A percentile compares a stretch with the other conserved stretches of the same genome.
These are phyloP conservation scores for Sebastes diploproa DNA, from an alignment of 2,797 vertebrate species.

Conservation along the genomic window DNA sequence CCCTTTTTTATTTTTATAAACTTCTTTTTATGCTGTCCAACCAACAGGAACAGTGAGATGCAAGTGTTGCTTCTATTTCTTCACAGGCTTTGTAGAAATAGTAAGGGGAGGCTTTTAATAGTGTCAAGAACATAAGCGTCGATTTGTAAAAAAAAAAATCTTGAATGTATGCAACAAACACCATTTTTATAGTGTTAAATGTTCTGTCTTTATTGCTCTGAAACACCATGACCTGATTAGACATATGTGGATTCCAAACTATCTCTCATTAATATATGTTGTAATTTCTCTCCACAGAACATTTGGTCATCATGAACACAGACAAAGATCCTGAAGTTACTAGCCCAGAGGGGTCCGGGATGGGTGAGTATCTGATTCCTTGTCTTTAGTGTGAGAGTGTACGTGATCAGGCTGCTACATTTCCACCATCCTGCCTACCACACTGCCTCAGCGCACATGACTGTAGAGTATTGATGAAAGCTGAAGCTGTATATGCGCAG, in stretches of 20 bases:
- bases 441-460: background rate
- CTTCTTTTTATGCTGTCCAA: constrained; percentile 38
- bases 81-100: constrained; percentile 32
- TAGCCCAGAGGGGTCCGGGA: constrained; percentile 42
- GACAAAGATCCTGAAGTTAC: constrained; percentile 50
- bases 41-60: constrained; percentile 56
- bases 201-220: background rate
- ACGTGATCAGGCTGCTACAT: background rate
- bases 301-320: constrained; percentile 57
- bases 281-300: constrained; percentile 41
- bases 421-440: background rate
- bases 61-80: constrained; percentile 48
- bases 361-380: constrained; percentile 65
- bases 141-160: background rate
- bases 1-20: constrained; percentile 22
- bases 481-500: background rate
- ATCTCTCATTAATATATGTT: background rate
- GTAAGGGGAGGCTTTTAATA: constrained; percentile 2
- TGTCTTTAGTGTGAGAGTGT: background rate
- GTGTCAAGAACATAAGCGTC: background rate
- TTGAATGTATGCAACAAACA: background rate
- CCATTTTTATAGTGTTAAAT: background rate
- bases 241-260: background rate
- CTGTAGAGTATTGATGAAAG: background rate
- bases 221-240: background rate